A percentile compares a stretch with the other conserved stretches of the same genome.
These are phyloP conservation scores for Dicyrtoma fusca DNA, from an alignment of 2,888 invertebrate species.

Conservation along the genomic window DNA sequence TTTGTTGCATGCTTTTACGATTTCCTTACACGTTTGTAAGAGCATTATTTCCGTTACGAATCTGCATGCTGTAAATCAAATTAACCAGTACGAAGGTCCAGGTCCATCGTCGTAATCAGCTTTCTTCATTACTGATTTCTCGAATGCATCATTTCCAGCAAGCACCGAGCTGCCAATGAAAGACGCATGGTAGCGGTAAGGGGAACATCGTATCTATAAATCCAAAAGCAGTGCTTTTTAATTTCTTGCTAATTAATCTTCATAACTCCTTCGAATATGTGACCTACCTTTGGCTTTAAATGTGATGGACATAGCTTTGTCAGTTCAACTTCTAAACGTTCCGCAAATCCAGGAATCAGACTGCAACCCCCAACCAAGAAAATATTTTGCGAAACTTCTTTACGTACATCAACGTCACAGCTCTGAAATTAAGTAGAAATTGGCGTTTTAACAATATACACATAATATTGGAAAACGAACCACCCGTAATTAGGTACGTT, in stretches of 20 bases:
- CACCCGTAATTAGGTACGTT: conserved; percentile 15
- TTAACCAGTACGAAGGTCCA: conserved; percentile 54
- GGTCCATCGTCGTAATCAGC: conserved; percentile 52
- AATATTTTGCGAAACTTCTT: conserved; percentile 65
- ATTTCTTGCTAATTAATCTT: too few species aligned
- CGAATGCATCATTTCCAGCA: conserved; percentile 58
- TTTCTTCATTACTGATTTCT: conserved; percentile 52
- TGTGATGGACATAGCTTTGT: conserved; percentile 63
- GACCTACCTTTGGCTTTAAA: conserved; percentile 62
- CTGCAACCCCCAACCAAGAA: conserved; percentile 65
- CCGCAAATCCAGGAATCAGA: conserved; percentile 64
- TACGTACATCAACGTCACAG: conserved; percentile 66
- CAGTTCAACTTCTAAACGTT: conserved; percentile 64
- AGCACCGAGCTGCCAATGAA: conserved; percentile 66
- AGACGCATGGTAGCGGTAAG: conserved; percentile 65
- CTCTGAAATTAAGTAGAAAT: too few species aligned
- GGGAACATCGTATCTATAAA: conserved; percentile 63
- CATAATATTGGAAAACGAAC: too few species aligned
- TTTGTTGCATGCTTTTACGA: not conserved
- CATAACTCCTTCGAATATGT: too few species aligned
- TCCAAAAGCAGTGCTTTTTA: too few species aligned
- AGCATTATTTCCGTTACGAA: not conserved
- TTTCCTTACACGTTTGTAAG: not conserved
- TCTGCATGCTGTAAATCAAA: conserved; percentile 37
- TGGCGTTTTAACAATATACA: too few species aligned